Evolutionary conservation across 2,113 vertebrate species (phyloP).

Genomic region (Dissostichus mawsoni): DNA sequence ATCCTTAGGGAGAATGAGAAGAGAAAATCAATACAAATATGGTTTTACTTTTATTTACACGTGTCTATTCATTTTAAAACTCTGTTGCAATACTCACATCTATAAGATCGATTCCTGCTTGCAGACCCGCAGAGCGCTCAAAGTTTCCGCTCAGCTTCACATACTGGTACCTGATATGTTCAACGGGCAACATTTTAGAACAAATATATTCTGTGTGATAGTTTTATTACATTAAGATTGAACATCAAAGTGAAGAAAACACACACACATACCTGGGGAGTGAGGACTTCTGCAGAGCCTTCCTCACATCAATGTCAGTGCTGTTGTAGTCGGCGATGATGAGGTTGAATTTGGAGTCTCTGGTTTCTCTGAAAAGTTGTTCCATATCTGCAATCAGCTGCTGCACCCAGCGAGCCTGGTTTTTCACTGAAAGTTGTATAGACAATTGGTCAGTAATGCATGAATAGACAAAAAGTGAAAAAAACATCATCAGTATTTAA

Average conservation of each 20-base stretch:
- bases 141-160: constrained; percentile 91
- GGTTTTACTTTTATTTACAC: neutral
- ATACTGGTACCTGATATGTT: constrained; percentile 87
- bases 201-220: neutral
- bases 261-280: constrained; percentile 85
- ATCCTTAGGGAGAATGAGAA: constrained; percentile 82
- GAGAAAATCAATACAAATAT: neutral
- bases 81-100: constrained; percentile 79
- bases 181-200: constrained; percentile 1
- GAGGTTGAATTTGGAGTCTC: constrained; percentile 89
- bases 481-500: neutral
- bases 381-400: constrained; percentile 95
- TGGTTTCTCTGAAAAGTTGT: constrained; percentile 82
- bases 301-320: constrained; percentile 91
- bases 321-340: constrained; percentile 93
- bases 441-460: neutral
- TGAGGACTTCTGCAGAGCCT: constrained; percentile 85
- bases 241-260: neutral
- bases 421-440: constrained; percentile 88
- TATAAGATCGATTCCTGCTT: constrained; percentile 91
- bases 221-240: neutral
- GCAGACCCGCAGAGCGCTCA: constrained; percentile 93
- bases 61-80: neutral
- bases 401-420: constrained; percentile 96
- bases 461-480: neutral